Base-by-base conservation (phyloP, 2,797 vertebrate genomes). In the Argyrosomus regius region DNA sequence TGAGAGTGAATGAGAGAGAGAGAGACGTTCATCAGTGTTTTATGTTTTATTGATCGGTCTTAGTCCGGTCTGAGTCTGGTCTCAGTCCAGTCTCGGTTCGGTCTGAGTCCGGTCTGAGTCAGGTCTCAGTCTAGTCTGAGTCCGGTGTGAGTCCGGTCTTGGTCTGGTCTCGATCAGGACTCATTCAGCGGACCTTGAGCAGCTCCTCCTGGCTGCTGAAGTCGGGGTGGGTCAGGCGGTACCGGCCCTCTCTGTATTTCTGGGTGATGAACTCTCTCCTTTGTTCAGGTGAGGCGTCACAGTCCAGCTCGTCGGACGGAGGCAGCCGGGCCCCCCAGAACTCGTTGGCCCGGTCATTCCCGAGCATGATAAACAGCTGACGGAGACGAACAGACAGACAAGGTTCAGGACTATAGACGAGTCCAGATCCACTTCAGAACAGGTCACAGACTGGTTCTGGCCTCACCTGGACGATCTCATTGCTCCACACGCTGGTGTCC, bases 401-500 rank as follows among this genome's bases (percentile, higher is more conserved):
- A 26, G 43, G 24, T 64, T n/a, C 62, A 50, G 28, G 26, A 31
- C 10, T 14, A 61, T 13, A 24, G 31, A 8, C 3, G 3, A 4
- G 35, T 4, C n/a, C 20, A 11, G 50, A 45, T 13, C 35, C 35
- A 35, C 35, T 35, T 35, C 35, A 35, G 35, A 35, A 35, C 26
- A 66, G 28, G 48, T n/a, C 48, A 8, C 3, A 4, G 63, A 50
- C 48, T 31, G 52, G 56, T 60, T 56, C 22, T 20, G 58, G 6
- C 63, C 92, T 89, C 89, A 99, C 98, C 97, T 99, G 98, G n/a
- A 99, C 98, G 0, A 99, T 97, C 91, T 99, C 97, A 8, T 99
- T 99, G 94, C 96, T 99, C 98, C 98, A 99, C 49, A 99, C 93
- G 0, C 97, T 98, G 24, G 96, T 99, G 94, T 99, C 98, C 65